phyloP scores from a whole-genome alignment of 2,797 vertebrate genomes.

The Syncerus caffer region DNA sequence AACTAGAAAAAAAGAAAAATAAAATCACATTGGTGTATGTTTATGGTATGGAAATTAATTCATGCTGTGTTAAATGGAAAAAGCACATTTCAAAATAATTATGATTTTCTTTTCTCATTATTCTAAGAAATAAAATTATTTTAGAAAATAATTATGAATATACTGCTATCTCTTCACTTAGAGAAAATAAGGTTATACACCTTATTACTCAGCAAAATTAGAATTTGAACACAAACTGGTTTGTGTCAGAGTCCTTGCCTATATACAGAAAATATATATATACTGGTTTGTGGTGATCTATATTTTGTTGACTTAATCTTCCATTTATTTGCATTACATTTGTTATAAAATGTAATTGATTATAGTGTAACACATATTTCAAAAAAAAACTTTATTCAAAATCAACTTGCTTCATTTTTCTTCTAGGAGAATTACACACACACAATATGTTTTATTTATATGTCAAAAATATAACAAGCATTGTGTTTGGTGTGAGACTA shows the following conservation, averaged over 20 bases:
- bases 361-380: not conserved
- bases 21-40: not conserved
- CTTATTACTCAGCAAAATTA: not conserved
- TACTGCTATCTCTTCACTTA: not conserved
- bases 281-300: not conserved
- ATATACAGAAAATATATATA: not conserved
- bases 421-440: not conserved
- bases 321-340: not conserved
- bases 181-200: not conserved
- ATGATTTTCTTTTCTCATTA: not conserved
- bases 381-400: not conserved
- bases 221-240: not conserved
- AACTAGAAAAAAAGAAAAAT: not conserved
- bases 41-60: not conserved
- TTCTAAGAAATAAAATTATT: not conserved
- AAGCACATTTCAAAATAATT: not conserved
- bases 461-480: not conserved
- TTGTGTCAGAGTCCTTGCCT: not conserved
- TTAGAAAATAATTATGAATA: not conserved
- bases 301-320: not conserved
- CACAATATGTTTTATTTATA: not conserved
- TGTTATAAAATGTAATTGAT: not conserved
- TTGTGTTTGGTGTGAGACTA: not conserved
- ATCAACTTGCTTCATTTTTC: not conserved
- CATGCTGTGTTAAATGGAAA: not conserved